Conservation (phyloP, 2,797 vertebrate species). For the Ciconia nigra region DNA sequence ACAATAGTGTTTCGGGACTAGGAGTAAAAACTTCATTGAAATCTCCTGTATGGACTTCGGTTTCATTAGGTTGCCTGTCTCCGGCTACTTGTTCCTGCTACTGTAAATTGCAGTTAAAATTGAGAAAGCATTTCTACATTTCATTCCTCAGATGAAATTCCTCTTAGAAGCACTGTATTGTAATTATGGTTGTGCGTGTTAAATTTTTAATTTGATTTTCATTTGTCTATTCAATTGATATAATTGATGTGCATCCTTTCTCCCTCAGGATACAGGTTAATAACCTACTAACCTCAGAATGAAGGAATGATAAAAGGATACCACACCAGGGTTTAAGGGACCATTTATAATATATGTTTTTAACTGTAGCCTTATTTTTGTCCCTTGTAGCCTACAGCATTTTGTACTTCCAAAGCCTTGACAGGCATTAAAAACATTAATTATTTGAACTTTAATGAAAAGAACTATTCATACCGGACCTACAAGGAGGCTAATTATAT, state of each 20-base stretch:
- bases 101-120: constrained; percentile 11
- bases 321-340: constrained; percentile 43
- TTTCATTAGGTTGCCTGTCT: not conserved
- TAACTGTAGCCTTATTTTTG: constrained; percentile 36
- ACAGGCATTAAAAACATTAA: constrained; percentile 44
- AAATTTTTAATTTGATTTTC: constrained; percentile 74
- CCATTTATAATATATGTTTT: constrained; percentile 47
- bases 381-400: not conserved
- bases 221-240: constrained; percentile 68
- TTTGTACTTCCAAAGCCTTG: constrained; percentile 39
- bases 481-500: constrained; percentile 1
- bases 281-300: constrained; percentile 65
- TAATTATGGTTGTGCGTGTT: constrained; percentile 44
- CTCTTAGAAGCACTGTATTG: constrained; percentile 29
- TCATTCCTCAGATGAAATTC: constrained; percentile 28
- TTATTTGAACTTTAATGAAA: constrained; percentile 48
- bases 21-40: not conserved
- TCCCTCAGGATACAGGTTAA: constrained; percentile 61
- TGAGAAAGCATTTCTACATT: not conserved
- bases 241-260: constrained; percentile 60
- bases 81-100: not conserved
- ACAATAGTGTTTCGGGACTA: not conserved
- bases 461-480: not conserved
- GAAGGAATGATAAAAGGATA: constrained; percentile 63
- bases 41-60: not conserved